A percentile compares a stretch with the other conserved stretches of the same genome.
These are phyloP conservation scores for Capra hircus DNA, from an alignment of 2,113 vertebrate genomes.

Conservation along the genomic window DNA sequence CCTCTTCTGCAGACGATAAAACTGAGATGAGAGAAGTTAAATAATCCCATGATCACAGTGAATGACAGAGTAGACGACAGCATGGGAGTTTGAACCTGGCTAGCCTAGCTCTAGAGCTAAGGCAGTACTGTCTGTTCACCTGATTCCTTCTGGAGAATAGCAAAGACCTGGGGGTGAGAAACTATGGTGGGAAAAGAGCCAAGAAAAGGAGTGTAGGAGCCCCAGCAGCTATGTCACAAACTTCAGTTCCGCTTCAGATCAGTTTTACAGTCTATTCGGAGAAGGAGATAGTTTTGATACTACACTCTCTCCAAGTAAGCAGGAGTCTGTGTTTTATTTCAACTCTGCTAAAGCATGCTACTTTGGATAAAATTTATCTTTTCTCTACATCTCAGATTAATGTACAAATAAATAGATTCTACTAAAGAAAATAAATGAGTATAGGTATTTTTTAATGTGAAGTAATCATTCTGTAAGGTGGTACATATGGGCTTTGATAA, in stretches of 20 bases:
- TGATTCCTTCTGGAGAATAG: neutral
- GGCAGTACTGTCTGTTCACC: neutral
- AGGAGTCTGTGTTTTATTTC: slow-evolving; percentile 20
- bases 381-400: neutral
- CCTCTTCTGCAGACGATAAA: neutral
- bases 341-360: neutral
- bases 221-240: neutral
- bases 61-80: neutral
- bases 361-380: neutral
- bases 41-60: neutral
- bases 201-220: neutral
- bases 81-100: neutral
- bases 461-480: neutral
- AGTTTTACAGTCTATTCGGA: neutral
- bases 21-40: neutral
- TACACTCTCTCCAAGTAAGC: neutral
- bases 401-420: neutral
- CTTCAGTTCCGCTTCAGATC: neutral
- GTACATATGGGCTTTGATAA: neutral
- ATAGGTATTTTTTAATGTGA: slow-evolving; percentile 18
- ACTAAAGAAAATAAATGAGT: neutral
- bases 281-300: neutral
- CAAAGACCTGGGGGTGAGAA: neutral
- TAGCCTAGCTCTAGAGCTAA: neutral
- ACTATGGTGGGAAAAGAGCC: neutral